These are phyloP conservation scores for Limnephilus auricula DNA, from an alignment of 2,888 invertebrate genomes.

Conservation along the genomic window DNA sequence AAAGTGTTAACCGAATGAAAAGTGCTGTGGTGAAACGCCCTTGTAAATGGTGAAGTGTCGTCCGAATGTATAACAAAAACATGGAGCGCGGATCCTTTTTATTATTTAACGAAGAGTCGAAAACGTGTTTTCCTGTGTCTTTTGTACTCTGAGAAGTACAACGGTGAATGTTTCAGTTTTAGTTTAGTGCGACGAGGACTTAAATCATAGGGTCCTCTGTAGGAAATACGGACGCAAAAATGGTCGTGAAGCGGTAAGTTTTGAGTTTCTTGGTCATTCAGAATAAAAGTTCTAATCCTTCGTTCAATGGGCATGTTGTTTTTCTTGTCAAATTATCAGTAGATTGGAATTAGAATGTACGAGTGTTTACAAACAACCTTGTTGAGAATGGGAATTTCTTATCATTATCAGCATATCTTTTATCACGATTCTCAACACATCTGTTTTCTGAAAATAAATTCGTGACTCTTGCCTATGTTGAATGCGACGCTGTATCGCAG, in stretches of 20 bases:
- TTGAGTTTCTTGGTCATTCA: background rate
- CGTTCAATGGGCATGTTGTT: background rate
- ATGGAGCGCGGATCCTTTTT: constrained; percentile 55
- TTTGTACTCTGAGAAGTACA: constrained; percentile 55
- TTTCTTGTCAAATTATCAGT: constrained; percentile 4
- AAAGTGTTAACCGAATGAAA: background rate
- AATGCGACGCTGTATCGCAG: constrained; percentile 9
- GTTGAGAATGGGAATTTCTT: background rate
- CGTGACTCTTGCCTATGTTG: background rate
- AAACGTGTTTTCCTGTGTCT: constrained; percentile 52
- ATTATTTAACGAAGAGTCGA: constrained; percentile 47
- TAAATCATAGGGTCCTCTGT: constrained; percentile 78
- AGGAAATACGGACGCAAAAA: constrained; percentile 79
- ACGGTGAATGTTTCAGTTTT: constrained; percentile 55
- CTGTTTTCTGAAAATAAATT: constrained; percentile 30
- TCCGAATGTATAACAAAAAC: constrained; percentile 52
- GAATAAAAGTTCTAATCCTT: background rate
- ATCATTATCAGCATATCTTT: constrained; percentile 31
- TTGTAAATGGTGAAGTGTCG: constrained; percentile 52
- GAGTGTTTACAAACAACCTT: constrained; percentile 11
- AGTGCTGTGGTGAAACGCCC: constrained; percentile 36
- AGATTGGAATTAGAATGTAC: background rate
- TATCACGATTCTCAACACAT: constrained; percentile 2
- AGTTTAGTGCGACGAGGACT: constrained; percentile 51
- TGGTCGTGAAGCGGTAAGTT: constrained; percentile 69